phyloP scores from a whole-genome alignment of 2,888 invertebrate genomes.

The Leptopilina myrica region DNA sequence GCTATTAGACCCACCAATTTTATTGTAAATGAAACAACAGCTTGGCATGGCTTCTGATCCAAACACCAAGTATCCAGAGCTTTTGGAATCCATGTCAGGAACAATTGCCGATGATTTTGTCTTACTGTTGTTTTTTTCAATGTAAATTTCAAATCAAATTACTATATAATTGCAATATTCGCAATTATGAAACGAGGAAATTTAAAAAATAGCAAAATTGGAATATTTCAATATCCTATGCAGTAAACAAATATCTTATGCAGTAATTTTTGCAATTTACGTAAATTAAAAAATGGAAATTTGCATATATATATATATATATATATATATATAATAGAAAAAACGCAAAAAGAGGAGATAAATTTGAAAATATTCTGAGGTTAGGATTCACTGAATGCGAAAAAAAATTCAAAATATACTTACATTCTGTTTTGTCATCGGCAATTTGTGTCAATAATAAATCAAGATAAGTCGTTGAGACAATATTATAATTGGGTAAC shows the following conservation, averaged over 20 bases:
- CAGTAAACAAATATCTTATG: too few relatives aligned
- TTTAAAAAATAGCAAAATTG: too few relatives aligned
- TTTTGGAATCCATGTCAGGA: conserved; percentile 64
- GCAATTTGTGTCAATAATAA: conserved; percentile 69
- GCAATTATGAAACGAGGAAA: too few relatives aligned
- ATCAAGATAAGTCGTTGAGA: conserved; percentile 71
- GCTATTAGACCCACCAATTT: conserved; percentile 81
- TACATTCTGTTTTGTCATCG: conserved; percentile 61
- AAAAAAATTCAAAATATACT: conserved; percentile 43
- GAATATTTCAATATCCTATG: too few relatives aligned
- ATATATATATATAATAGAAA: background rate
- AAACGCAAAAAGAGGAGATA: background rate
- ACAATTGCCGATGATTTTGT: conserved; percentile 45
- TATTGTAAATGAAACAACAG: conserved; percentile 81
- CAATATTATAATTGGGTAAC: conserved; percentile 79
- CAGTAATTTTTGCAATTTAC: too few relatives aligned
- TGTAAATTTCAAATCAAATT: background rate
- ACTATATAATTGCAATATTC: too few relatives aligned
- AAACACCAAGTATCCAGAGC: conserved; percentile 67
- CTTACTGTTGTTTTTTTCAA: background rate
- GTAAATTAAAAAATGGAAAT: background rate
- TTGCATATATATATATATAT: background rate
- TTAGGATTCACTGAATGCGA: background rate
- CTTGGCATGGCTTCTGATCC: conserved; percentile 72
- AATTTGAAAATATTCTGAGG: conserved; percentile 43